phyloP scores from a whole-genome alignment of 2,797 vertebrate species.

The Alosa sapidissima region DNA sequence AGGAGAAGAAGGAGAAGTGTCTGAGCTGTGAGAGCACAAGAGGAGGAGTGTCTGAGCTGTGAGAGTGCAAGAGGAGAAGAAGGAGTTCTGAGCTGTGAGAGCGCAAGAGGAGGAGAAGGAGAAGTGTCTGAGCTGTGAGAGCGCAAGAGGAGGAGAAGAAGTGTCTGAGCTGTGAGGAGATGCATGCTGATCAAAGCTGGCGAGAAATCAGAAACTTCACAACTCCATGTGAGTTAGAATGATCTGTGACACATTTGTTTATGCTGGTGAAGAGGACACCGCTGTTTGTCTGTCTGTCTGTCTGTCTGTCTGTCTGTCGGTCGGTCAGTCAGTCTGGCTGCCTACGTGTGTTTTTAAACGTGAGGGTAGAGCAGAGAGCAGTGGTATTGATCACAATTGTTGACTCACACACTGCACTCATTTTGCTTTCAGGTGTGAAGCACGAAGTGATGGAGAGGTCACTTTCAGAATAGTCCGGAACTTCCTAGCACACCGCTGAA shows the following conservation, averaged over 20 bases:
- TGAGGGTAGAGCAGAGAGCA: not conserved
- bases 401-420: not conserved
- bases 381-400: not conserved
- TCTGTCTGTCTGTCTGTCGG: not conserved
- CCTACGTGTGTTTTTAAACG: not conserved
- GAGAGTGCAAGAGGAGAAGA: too few relatives aligned
- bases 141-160: not conserved
- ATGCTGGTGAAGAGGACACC: not conserved
- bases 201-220: not conserved
- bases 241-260: not conserved
- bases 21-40: too few relatives aligned
- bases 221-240: not conserved
- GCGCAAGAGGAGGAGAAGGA: not conserved
- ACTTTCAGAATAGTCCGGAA: not conserved
- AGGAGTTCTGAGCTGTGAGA: not conserved
- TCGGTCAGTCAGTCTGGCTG: not conserved
- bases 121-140: not conserved
- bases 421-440: conserved; percentile 3
- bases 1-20: too few relatives aligned
- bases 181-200: not conserved
- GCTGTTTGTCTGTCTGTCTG: not conserved
- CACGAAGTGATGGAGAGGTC: not conserved
- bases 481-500: not conserved
- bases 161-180: not conserved
- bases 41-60: not conserved